These are phyloP conservation scores for Chionis minor DNA, from an alignment of 2,113 vertebrate genomes.

Conservation along the genomic window DNA sequence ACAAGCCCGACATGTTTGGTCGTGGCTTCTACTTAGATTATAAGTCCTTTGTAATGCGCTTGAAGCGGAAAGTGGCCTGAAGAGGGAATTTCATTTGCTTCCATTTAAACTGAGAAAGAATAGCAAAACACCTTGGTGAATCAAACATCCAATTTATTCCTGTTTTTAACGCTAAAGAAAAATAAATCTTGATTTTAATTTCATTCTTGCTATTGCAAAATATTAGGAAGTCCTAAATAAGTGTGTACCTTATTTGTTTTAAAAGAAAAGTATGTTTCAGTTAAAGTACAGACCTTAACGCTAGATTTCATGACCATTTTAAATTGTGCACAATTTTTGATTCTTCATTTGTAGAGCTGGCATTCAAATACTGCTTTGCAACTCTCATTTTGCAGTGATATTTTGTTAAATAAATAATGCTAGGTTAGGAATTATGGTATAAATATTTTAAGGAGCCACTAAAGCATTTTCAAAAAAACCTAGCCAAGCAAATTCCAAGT, in stretches of 20 bases:
- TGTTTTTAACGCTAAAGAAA: background rate
- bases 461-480: background rate
- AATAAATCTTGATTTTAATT: background rate
- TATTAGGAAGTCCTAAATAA: background rate
- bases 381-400: constrained; percentile 2
- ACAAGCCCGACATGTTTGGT: background rate
- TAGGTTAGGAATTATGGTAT: constrained; percentile 35
- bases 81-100: background rate
- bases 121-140: background rate
- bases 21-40: background rate
- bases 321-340: background rate
- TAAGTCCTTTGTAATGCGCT: background rate
- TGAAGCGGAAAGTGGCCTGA: background rate
- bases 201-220: background rate
- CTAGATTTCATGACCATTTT: background rate
- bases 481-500: background rate
- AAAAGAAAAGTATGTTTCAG: background rate
- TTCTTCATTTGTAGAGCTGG: background rate
- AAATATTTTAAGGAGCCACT: constrained; percentile 39
- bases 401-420: constrained; percentile 51
- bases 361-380: background rate
- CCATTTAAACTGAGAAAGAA: background rate
- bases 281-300: background rate
- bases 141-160: background rate
- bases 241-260: background rate